phyloP scores from a whole-genome alignment of 2,113 vertebrate genomes.

The Chaetodon auriga region DNA sequence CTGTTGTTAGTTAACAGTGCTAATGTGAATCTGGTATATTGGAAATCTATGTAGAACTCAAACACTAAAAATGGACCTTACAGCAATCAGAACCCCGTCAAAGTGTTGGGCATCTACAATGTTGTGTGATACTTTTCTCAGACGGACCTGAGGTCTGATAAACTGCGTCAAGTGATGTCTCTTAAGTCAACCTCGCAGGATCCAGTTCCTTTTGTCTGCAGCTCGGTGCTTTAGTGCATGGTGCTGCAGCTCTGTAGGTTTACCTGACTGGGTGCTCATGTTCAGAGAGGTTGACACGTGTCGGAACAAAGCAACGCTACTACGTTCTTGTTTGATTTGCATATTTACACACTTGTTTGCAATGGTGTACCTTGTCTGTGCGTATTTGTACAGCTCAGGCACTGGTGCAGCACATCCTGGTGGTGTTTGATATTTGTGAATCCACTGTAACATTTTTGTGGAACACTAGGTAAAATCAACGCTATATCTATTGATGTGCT shows the following conservation, averaged over 20 bases:
- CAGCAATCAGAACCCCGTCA: too few relatives aligned
- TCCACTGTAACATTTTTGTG: constrained; percentile 16
- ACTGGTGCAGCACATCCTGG: constrained; percentile 4
- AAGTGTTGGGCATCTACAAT: too few relatives aligned
- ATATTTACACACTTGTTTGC: constrained; percentile 44
- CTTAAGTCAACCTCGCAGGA: not conserved
- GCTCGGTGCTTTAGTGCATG: not conserved
- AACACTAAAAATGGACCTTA: too few relatives aligned
- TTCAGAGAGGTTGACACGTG: not conserved
- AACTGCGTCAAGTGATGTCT: too few relatives aligned
- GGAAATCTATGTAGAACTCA: too few relatives aligned
- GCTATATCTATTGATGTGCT: constrained; percentile 44
- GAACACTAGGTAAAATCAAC: constrained; percentile 41
- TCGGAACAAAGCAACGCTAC: not conserved
- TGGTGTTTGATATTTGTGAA: constrained; percentile 19
- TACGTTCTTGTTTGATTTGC: constrained; percentile 13
- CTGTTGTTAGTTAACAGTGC: too few relatives aligned
- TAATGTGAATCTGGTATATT: too few relatives aligned
- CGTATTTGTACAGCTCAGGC: constrained; percentile 25
- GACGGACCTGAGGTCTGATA: too few relatives aligned
- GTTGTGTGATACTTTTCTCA: too few relatives aligned
- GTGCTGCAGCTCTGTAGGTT: constrained; percentile 1
- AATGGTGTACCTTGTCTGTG: not conserved
- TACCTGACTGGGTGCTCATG: not conserved
- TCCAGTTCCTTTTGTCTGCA: not conserved